These are phyloP conservation scores for Busseola fusca DNA, from an alignment of 2,888 invertebrate genomes.

Conservation along the genomic window DNA sequence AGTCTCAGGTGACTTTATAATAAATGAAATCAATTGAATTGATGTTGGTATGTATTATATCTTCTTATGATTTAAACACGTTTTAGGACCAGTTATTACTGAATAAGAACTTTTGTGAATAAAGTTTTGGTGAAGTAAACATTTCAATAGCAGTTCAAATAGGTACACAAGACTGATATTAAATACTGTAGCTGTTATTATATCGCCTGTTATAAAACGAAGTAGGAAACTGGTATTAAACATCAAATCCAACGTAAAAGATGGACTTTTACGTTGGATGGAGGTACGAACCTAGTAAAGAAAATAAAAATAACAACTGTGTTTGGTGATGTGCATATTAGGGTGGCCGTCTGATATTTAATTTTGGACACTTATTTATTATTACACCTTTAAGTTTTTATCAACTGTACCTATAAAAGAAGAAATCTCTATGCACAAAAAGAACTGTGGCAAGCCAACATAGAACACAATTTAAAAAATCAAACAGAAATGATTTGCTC, in stretches of 20 bases:
- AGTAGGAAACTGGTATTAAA: constrained; percentile 19
- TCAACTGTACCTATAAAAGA: not conserved
- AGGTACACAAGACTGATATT: not conserved
- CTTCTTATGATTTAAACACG: constrained; percentile 41
- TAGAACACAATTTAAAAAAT: constrained; percentile 37
- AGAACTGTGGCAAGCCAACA: not conserved
- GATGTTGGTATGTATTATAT: constrained; percentile 47
- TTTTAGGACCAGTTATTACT: constrained; percentile 33
- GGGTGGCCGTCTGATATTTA: constrained; percentile 10
- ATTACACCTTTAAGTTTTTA: not conserved
- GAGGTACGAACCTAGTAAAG: constrained; percentile 22
- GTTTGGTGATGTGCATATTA: constrained; percentile 31
- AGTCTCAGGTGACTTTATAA: constrained; percentile 49
- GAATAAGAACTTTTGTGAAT: constrained; percentile 26
- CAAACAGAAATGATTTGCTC: constrained; percentile 69
- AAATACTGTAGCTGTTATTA: constrained; percentile 10
- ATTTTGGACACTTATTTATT: constrained; percentile 5
- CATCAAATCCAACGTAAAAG: constrained; percentile 26
- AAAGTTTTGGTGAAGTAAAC: constrained; percentile 6
- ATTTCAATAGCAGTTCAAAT: constrained; percentile 13
- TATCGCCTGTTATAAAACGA: constrained; percentile 19
- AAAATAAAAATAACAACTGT: constrained; percentile 31
- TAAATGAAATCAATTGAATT: constrained; percentile 53
- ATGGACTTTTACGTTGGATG: too few species aligned
- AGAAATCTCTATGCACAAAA: constrained; percentile 2